Base-by-base conservation (phyloP, 30 jellyfish, hydroid and myxozoan genomes). In the Phacellophora camtschatica region DNA sequence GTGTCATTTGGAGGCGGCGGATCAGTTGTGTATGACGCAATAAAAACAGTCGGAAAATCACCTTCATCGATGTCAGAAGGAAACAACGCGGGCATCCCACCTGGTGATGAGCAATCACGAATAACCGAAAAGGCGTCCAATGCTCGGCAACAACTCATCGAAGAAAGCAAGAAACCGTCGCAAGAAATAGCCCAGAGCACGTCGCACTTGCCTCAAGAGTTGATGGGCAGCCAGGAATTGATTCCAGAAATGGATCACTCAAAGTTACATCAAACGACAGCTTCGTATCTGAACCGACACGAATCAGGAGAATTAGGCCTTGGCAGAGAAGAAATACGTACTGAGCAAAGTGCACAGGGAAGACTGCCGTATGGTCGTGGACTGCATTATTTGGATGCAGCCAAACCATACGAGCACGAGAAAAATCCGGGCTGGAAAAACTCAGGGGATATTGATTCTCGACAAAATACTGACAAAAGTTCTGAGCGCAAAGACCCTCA, bases 1-100 rank as follows among this genome's bases (percentile, higher is more conserved):
- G 86, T 85, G 45, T 66, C 96, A 25, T 74, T 85, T 35, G 96
- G 96, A 46, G 96, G 96, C 3, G 82, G 86, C n/a, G 96, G 96
- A 23, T 71, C 75, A n/a, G 71, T 43, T 0, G 81, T 85, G 13
- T 59, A 18, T 37, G 96, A 85, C 15, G 82, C 83, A 0, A 39
- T 75, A 23, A 74, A 74, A 34, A 27, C 86, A 34, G 86, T 22
- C 9, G 69, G 73, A 0, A 73, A 54, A 13, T 59, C 71, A 24
- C 57, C 80, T 2, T 20, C 81, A 0, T 25, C 85, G 5, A 85
- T 85, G 96, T 29, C 80, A 18, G 86, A 74, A 13, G 96, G 96
- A 41, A 74, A 85, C 86, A 85, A 85, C 62, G 96, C 96, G 12
- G 96, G 96, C 11, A 25, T 80, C 25, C 91, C 91, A 24, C 20